Percentiles rank a stretch among this genome's conserved stretches.
phyloP scores from a whole-genome alignment of 2,888 invertebrate species.

The Cyclophora albipunctata region DNA sequence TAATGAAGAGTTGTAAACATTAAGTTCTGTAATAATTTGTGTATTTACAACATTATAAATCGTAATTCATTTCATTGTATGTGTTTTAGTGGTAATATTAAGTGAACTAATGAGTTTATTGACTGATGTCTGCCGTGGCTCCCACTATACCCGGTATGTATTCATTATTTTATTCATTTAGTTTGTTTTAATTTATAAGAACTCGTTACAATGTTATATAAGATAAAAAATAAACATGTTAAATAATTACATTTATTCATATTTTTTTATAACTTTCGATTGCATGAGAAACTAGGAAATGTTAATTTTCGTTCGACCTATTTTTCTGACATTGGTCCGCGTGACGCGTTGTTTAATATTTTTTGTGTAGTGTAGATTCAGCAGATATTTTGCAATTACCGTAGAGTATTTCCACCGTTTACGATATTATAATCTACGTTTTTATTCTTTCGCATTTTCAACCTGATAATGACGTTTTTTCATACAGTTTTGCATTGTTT shows the following conservation, averaged over 20 bases:
- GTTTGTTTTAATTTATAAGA: conserved; percentile 5
- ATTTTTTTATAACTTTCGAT: too few relatives aligned
- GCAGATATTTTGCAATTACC: conserved; percentile 14
- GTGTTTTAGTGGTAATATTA: conserved; percentile 40
- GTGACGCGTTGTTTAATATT: conserved; percentile 56
- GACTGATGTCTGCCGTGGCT: conserved; percentile 75
- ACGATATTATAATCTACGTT: too few relatives aligned
- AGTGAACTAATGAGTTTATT: conserved; percentile 70
- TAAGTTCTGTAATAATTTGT: conserved; percentile 32
- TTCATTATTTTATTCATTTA: conserved; percentile 10
- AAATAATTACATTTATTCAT: too few relatives aligned
- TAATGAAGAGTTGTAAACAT: conserved; percentile 58
- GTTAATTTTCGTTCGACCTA: conserved; percentile 46
- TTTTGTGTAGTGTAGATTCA: conserved; percentile 21
- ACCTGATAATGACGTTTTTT: too few relatives aligned
- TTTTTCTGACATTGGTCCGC: conserved; percentile 65
- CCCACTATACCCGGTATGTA: conserved; percentile 72
- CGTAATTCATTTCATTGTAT: conserved; percentile 28
- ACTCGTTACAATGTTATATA: too few relatives aligned
- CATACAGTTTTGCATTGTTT: too few relatives aligned
- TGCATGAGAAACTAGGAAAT: not conserved
- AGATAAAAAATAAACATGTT: too few relatives aligned
- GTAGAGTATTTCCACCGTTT: too few relatives aligned
- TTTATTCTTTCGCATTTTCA: too few relatives aligned
- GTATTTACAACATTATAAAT: conserved; percentile 22